These are phyloP conservation scores for Odontomyia ornata DNA, from an alignment of 2,888 invertebrate species.

Conservation along the genomic window DNA sequence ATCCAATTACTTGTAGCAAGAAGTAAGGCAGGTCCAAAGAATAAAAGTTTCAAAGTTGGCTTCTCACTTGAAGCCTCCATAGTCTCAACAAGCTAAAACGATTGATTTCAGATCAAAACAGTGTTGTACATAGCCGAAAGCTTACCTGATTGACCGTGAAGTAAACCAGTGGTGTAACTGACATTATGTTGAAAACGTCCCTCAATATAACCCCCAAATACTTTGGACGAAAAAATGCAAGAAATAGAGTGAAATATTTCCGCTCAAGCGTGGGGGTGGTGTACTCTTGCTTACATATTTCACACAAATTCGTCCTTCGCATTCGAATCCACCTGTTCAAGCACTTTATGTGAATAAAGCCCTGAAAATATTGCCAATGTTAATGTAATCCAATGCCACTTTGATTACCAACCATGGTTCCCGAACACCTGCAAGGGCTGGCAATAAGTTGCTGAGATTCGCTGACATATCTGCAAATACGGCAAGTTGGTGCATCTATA, in stretches of 20 bases:
- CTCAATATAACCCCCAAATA: conserved; percentile 59
- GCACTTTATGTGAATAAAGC: conserved; percentile 60
- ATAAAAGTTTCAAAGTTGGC: conserved; percentile 40
- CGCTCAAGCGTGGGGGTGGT: conserved; percentile 55
- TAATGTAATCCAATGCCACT: background rate
- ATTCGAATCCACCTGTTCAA: conserved; percentile 60
- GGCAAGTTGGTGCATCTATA: conserved; percentile 52
- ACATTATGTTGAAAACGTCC: conserved; percentile 57
- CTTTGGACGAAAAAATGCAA: conserved; percentile 57
- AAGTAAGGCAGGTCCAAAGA: conserved; percentile 45
- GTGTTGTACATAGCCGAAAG: background rate
- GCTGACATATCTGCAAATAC: conserved; percentile 61
- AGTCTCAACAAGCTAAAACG: conserved; percentile 30
- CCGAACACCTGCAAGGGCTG: conserved; percentile 61
- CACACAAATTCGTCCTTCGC: conserved; percentile 57
- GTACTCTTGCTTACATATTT: conserved; percentile 57
- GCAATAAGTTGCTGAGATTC: conserved; percentile 57
- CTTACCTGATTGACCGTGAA: conserved; percentile 56
- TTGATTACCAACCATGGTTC: conserved; percentile 58
- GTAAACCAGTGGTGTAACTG: conserved; percentile 59
- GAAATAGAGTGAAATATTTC: conserved; percentile 55
- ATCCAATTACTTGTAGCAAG: conserved; percentile 47
- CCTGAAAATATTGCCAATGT: no score
- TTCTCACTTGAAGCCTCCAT: conserved; percentile 44
- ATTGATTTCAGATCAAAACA: background rate